Evolutionary conservation across 2,113 vertebrate species (phyloP).

Genomic region (Hypocryptadius cinnamomeus): DNA sequence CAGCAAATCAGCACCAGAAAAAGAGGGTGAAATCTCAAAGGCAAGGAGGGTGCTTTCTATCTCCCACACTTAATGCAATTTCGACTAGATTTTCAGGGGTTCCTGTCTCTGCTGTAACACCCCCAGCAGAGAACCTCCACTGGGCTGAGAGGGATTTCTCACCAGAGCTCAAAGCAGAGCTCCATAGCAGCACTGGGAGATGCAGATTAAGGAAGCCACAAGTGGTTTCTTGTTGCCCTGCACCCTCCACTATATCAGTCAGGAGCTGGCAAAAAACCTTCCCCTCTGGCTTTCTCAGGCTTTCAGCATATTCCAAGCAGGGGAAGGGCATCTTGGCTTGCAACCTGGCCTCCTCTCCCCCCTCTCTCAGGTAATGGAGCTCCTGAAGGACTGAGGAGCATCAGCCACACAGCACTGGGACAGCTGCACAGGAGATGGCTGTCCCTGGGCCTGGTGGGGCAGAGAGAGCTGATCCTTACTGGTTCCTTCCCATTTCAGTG

Average conservation of each 20-base stretch:
- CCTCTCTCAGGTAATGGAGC: not conserved
- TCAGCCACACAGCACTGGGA: not conserved
- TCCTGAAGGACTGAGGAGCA: not conserved
- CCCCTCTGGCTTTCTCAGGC: not conserved
- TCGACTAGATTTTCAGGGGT: not conserved
- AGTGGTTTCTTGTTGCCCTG: constrained; percentile 22
- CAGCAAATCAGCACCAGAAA: not conserved
- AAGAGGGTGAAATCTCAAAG: not conserved
- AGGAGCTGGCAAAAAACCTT: constrained; percentile 10
- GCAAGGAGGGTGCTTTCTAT: not conserved
- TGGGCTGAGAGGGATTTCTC: not conserved
- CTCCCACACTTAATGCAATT: not conserved
- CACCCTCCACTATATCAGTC: not conserved
- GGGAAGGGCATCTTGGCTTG: not conserved
- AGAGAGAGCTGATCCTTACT: not conserved
- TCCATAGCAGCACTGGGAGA: not conserved
- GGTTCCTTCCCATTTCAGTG: not conserved
- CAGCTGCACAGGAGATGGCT: not conserved
- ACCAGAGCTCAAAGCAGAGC: not conserved
- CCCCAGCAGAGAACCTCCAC: not conserved
- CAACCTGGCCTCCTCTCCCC: not conserved
- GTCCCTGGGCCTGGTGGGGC: fast-evolving
- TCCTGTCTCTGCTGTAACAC: not conserved
- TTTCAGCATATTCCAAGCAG: constrained; percentile 20
- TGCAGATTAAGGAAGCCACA: not conserved